A percentile compares a stretch with the other conserved stretches of the same genome.
Evolutionary conservation across 2,888 invertebrate genomes (phyloP).

Genomic region (Drosophila percnosoma): DNA sequence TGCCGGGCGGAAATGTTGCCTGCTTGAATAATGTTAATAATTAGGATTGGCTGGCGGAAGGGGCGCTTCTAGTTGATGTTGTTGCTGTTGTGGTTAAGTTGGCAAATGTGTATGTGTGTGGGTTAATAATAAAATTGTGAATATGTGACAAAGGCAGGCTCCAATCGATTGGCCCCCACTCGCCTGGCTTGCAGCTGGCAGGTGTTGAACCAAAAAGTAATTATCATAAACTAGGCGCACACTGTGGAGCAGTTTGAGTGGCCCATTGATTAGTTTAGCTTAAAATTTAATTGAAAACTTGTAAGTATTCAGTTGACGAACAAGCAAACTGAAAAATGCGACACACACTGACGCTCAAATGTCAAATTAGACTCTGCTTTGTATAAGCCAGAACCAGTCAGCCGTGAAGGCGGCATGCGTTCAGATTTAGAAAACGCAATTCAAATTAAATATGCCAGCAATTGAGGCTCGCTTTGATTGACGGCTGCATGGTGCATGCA

Average conservation of each 20-base stretch:
- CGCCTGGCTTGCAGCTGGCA: constrained; percentile 33
- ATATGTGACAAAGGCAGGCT: constrained; percentile 38
- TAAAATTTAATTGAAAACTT: constrained; percentile 57
- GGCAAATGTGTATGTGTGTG: constrained; percentile 12
- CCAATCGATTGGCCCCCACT: constrained; percentile 4
- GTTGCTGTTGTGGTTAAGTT: constrained; percentile 35
- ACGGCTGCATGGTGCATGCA: constrained; percentile 49
- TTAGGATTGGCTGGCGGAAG: constrained; percentile 25
- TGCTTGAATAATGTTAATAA: constrained; percentile 54
- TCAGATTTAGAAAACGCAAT: constrained; percentile 37
- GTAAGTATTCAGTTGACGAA: constrained; percentile 33
- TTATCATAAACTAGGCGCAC: constrained; percentile 57
- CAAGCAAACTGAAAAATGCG: constrained; percentile 15
- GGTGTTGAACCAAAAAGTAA: constrained; percentile 66
- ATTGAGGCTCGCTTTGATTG: constrained; percentile 61
- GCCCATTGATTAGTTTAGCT: constrained; percentile 46
- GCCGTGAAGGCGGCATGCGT: constrained; percentile 37
- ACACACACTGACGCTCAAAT: constrained; percentile 56
- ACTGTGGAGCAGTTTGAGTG: not conserved
- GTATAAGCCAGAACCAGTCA: constrained; percentile 34
- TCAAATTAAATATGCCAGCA: constrained; percentile 60
- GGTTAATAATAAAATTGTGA: constrained; percentile 52
- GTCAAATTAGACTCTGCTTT: constrained; percentile 35
- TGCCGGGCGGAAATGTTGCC: constrained; percentile 42
- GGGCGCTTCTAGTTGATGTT: constrained; percentile 4